These are phyloP conservation scores for Parotia lawesii DNA, from an alignment of 2,113 vertebrate genomes.

Conservation along the genomic window DNA sequence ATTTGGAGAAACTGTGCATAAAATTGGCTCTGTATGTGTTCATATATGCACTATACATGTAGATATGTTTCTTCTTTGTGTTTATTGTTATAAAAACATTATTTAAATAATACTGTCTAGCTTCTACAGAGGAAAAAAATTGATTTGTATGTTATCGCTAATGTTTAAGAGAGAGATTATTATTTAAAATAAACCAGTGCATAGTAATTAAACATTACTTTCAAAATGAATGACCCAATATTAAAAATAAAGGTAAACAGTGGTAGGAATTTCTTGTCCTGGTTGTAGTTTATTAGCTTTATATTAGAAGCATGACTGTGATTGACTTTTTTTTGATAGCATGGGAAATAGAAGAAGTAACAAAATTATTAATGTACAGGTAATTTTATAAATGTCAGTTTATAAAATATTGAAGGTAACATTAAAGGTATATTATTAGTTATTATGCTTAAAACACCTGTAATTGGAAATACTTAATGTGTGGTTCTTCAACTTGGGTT, in stretches of 20 bases:
- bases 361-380: not conserved
- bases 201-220: not conserved
- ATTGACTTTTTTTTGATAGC: not conserved
- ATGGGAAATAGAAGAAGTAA: not conserved
- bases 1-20: not conserved
- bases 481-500: not conserved
- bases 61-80: not conserved
- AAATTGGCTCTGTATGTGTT: not conserved
- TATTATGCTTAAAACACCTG: fast-evolving
- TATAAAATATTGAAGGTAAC: not conserved
- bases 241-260: not conserved
- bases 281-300: not conserved
- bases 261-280: not conserved
- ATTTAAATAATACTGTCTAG: not conserved
- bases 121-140: not conserved
- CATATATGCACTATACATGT: not conserved
- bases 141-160: not conserved
- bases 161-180: not conserved
- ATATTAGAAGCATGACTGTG: not conserved
- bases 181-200: not conserved
- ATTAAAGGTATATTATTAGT: not conserved
- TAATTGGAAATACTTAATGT: not conserved
- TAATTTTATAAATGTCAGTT: not conserved
- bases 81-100: not conserved
- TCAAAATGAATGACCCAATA: not conserved